phyloP scores from a whole-genome alignment of 1,140 invertebrate species.

The Rhagoletis zephyria region DNA sequence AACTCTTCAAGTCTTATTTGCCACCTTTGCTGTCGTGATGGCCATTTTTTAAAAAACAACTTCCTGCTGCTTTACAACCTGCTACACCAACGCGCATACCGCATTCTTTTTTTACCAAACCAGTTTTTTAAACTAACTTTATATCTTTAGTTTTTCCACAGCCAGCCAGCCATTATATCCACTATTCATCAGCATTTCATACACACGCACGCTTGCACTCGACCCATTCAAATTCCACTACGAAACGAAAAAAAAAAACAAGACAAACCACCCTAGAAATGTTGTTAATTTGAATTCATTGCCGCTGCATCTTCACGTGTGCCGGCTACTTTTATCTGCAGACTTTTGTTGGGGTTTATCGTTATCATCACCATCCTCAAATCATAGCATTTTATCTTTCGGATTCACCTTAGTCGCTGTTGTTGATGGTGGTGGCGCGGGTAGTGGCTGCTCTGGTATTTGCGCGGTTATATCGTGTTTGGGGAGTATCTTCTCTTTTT shows the following conservation, averaged over 20 bases:
- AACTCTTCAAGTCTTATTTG: background rate
- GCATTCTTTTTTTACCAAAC: background rate
- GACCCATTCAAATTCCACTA: background rate
- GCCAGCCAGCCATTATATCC: background rate
- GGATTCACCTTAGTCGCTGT: constrained; percentile 53
- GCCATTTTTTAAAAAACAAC: too few species aligned
- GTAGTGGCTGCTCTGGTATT: constrained; percentile 53
- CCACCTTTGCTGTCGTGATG: background rate
- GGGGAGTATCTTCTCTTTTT: constrained; percentile 56
- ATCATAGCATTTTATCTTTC: constrained; percentile 60
- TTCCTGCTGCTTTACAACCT: background rate
- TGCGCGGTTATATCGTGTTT: constrained; percentile 55
- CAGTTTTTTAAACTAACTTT: background rate
- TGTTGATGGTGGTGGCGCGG: constrained; percentile 54
- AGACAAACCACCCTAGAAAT: background rate
- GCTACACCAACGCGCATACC: background rate
- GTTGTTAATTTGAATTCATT: background rate
- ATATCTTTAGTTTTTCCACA: constrained; percentile 6
- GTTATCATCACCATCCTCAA: background rate
- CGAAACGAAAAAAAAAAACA: background rate
- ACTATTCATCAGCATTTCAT: background rate
- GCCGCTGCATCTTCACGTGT: background rate
- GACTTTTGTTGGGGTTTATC: constrained; percentile 14
- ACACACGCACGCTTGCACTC: constrained; percentile 16
- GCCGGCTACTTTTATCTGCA: background rate